Base-by-base conservation (phyloP, 2,888 invertebrate species). In the Girardia tigrina region DNA sequence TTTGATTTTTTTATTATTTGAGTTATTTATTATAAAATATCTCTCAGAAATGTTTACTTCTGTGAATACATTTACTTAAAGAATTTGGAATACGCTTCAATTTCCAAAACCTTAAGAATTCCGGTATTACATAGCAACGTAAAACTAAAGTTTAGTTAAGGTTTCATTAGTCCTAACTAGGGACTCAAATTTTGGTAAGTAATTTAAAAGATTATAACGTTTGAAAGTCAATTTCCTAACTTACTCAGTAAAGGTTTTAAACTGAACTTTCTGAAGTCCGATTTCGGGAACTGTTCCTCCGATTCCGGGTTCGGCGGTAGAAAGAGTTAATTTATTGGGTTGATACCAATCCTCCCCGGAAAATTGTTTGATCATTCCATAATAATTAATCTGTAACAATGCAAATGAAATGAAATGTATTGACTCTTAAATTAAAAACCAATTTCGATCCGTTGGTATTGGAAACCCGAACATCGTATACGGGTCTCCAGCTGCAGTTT, bases 271-370 rank as follows among this genome's bases (percentile, higher is more conserved):
- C 77, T 78, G 70, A 82, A 78, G 4, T 78, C 81, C 80, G 0
- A 85, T 79, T 0, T 80, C 79, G 0, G 85, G 85, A 1, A 85
- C 80, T n/a, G 80, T 80, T 1, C 84, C 85, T 1, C 83, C 84
- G 20, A 85, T 78, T 71, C 82, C 82, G 16, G 85, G 85, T 70
- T 80, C 80, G 27, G 85, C 84, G 0, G 85, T 85, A 8, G 83
- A 84, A 70, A 85, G 79, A 29, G 80, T 81, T 56, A 85, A 78
- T 69, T 84, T 82, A 42, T 81, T 81, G 6, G 74, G 71, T 77
- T 85, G 82, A 1, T 75, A 79, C 85, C 85, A 85, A 78, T 84
- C 83, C 72, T 85, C 85, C 0, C 81, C 82, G 26, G 84, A 84
- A 72, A 81, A 80, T 79, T 85, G 85, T 72, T 81, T 80, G 29